Evolutionary conservation across 1,140 invertebrate genomes (phyloP), one percentile per base, ranked within the genome.

Genomic region (Meloidogyne chitwoodi): DNA sequence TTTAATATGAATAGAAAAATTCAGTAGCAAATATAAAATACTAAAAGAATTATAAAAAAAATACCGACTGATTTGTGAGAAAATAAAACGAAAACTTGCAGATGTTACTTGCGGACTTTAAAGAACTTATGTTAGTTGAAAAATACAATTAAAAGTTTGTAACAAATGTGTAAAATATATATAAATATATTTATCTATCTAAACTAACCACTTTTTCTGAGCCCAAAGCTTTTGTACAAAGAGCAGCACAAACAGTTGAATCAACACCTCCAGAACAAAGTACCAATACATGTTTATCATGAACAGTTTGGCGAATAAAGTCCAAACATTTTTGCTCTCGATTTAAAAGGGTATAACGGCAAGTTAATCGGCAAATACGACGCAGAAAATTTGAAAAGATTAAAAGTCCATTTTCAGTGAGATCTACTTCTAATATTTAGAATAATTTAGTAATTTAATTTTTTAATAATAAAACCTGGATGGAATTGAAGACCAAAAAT

Each of bases 401-500:
- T 76, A 91, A 89, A 88, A 92, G 92, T 34, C 97, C 96, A 87
- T 96, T 93, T 10, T 91, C 90, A 8, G 96, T 97, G 74, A 99
- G 90, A 89, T 98, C 95, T 62, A 97, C 94, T 76, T 88, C 89
- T 73, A 24, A 65, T 4, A 44, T 24, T 85, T 12, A 16, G 64
- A 75, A 75, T 38, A 48, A 62, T n/a, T 74, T 29, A 34, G 19
- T 4, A 22, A 56, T 22, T 72, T 76, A 66, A 41, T 48, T 90
- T 61, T 14, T 38, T 34, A n/a, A n/a, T n/a, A n/a, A n/a, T n/a
- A 27, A 34, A 29, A 73, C 71, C 71, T 0, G 94, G 94, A 89
- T 99, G 96, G 89, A 99, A 99, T 89, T 99, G 96, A 65, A 99
- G 92, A 27, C 96, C 96, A 87, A 96, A 99, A 34, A 98, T 91